Conservation (phyloP, 2,113 vertebrate species). For the Macrotis lagotis region DNA sequence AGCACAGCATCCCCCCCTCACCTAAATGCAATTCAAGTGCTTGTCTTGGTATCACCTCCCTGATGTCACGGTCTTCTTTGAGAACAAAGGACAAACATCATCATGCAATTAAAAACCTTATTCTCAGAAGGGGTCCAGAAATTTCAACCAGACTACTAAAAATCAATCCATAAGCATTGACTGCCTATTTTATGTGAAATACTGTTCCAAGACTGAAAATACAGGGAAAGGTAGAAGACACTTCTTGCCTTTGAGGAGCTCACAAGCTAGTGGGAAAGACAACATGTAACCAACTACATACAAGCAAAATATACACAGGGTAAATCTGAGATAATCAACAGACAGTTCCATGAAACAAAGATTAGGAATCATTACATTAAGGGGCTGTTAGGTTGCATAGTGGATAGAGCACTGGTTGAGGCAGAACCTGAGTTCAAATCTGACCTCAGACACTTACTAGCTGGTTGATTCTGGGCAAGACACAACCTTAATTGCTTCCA, state of each 20-base stretch:
- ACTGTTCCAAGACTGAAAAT: neutral
- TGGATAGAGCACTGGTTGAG: too few relatives aligned
- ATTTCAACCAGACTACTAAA: neutral
- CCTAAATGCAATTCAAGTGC: too few relatives aligned
- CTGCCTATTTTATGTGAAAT: neutral
- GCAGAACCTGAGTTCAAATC: too few relatives aligned
- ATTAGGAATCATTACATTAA: neutral
- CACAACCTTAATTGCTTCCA: too few relatives aligned
- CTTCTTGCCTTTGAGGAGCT: neutral
- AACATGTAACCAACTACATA: neutral
- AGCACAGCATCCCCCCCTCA: too few relatives aligned
- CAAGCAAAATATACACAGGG: neutral
- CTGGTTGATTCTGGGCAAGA: too few relatives aligned
- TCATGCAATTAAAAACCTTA: neutral
- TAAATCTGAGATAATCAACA: neutral
- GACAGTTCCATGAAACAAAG: neutral
- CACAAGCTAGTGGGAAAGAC: neutral
- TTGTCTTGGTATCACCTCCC: too few relatives aligned
- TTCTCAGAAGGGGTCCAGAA: neutral
- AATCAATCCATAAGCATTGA: neutral
- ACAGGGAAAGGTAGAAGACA: neutral
- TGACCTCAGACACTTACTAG: too few relatives aligned
- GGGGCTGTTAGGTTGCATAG: too few relatives aligned
- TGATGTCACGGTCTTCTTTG: too few relatives aligned
- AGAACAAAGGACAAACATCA: too few relatives aligned